A percentile compares a stretch with the other conserved stretches of the same genome.
Conservation (phyloP, 2,888 invertebrate species). For the Helicoverpa assulta region DNA sequence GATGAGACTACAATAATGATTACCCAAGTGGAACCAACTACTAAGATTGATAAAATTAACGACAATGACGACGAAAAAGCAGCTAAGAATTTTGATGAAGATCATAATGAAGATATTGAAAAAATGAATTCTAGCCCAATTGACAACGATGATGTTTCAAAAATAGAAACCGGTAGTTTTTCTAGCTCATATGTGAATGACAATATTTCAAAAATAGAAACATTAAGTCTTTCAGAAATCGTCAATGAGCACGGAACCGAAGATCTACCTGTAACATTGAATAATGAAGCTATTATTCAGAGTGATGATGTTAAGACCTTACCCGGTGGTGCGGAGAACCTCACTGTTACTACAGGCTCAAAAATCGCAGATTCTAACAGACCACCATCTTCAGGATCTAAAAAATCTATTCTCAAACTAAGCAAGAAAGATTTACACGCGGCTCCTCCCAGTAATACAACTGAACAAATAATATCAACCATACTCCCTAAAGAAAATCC, state of each 20-base stretch:
- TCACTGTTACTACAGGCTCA: neutral
- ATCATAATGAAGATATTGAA: neutral
- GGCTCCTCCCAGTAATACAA: neutral
- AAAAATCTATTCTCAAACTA: neutral
- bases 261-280: neutral
- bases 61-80: neutral
- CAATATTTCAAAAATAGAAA: neutral
- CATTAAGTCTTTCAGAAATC: neutral
- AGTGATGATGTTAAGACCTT: constrained; percentile 9
- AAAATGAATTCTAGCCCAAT: neutral
- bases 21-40: neutral
- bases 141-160: neutral
- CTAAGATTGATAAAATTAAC: neutral
- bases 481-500: neutral
- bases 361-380: neutral
- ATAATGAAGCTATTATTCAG: neutral
- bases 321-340: neutral
- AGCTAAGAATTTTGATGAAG: neutral
- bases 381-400: neutral
- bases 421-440: neutral
- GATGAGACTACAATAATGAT: constrained; percentile 4
- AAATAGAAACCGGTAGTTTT: too few relatives aligned
- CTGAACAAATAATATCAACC: neutral
- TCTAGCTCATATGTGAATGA: neutral
- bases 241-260: neutral